Evolutionary conservation across 2,797 vertebrate species (phyloP), one percentile per base, ranked within the genome.

Genomic region (Mus minutoides): DNA sequence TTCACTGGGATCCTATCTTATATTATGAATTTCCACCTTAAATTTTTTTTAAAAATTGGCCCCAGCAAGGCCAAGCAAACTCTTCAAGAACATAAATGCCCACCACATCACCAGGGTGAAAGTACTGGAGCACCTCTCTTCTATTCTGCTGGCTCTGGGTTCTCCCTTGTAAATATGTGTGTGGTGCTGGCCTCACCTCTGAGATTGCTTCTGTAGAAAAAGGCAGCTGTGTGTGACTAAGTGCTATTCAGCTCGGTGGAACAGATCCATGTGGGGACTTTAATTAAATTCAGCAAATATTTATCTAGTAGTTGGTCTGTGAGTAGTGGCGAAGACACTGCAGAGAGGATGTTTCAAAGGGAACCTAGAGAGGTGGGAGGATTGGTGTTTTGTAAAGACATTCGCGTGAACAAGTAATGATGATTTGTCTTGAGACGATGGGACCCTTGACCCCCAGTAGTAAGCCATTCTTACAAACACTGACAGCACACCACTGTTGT

Each of bases 11-110:
- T 40, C 6, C 6, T 52, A 43, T 77, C 60, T 11, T 46, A 67
- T 46, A 37, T 86, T 88, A 52, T 40, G 52, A 58, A 92, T 96
- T 94, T 67, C 31, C 52, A 58, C 43, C 64, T 94, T 92, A 82
- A 92, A 82, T 31, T 64, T 46, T 64, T 46, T 58, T 75, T 64
- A 82, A 62, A 67, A 80, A 75, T 64, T 10, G 40, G 9, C 19
- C 64, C 60, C 87, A 87, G 73, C 52, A 21, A 88, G 64, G 46
- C 71, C 29, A 93, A 86, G 31, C 37, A 56, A 69, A 34, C 58
- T 82, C 13, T 31, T 56, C 46, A 29, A 67, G 60, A 80, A 76
- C 62, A 16, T 37, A 80, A 82, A 71, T 34, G 26, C 52, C 69
- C 6, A 21, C 22, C 8, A 85, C 56, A 19, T 11, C 60, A 43